These are phyloP conservation scores for Quadriops clusia DNA, from an alignment of 2,888 invertebrate species.

Conservation along the genomic window DNA sequence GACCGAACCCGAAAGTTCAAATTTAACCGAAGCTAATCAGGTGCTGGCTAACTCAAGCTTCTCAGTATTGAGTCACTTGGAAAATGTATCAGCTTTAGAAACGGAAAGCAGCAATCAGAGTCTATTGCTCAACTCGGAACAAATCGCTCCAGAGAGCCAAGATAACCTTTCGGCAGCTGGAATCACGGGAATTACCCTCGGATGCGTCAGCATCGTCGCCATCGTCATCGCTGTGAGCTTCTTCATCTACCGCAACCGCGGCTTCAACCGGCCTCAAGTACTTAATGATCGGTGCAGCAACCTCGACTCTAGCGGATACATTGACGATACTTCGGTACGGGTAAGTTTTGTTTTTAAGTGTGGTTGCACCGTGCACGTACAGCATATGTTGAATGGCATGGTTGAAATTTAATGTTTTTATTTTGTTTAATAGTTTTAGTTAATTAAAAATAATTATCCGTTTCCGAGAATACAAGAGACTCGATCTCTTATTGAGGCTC, in stretches of 20 bases:
- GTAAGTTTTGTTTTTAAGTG: slow-evolving; percentile 39
- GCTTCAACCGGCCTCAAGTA: slow-evolving; percentile 72
- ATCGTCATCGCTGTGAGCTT: slow-evolving; percentile 54
- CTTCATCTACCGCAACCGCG: slow-evolving; percentile 57
- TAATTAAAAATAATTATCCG: too few relatives aligned
- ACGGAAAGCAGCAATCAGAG: slow-evolving; percentile 14
- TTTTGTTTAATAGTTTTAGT: too few relatives aligned
- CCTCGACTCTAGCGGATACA: slow-evolving; percentile 76
- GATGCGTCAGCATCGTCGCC: slow-evolving; percentile 51
- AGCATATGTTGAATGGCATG: too few relatives aligned
- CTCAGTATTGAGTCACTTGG: too few relatives aligned
- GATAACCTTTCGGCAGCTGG: slow-evolving; percentile 31
- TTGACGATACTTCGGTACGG: slow-evolving; percentile 76
- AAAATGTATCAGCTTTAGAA: too few relatives aligned
- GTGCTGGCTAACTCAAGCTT: too few relatives aligned
- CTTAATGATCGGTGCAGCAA: slow-evolving; percentile 72
- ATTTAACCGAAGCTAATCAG: too few relatives aligned
- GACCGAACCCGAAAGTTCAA: too few relatives aligned
- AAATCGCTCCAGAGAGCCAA: slow-evolving; percentile 12
- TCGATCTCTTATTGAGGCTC: too few relatives aligned
- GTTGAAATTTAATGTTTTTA: too few relatives aligned
- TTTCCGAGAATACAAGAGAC: too few relatives aligned
- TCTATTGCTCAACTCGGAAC: slow-evolving; percentile 14
- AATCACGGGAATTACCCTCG: slow-evolving; percentile 59
- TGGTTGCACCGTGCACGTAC: too few relatives aligned